A percentile compares a stretch with the other conserved stretches of the same genome.
These are phyloP conservation scores for Phalacrocorax pelagicus DNA, from an alignment of 2,113 vertebrate species.

Conservation along the genomic window DNA sequence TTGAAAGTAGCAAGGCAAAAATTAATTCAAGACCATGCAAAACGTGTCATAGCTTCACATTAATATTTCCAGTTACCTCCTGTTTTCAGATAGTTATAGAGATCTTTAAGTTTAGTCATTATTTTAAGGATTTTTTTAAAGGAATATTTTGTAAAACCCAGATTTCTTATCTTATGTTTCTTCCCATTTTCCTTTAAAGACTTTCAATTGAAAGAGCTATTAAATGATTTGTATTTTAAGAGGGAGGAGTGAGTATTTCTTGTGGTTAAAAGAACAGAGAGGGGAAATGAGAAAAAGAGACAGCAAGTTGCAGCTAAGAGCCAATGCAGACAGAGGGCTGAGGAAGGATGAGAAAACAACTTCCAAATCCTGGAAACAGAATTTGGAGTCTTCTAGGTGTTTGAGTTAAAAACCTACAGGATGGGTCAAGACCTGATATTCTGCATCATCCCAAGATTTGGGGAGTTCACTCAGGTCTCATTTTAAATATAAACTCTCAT, in stretches of 20 bases:
- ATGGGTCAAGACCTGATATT: background rate
- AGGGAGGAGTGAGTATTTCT: background rate
- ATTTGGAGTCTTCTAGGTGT: background rate
- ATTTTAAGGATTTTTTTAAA: background rate
- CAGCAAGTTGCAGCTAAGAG: background rate
- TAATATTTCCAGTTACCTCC: background rate
- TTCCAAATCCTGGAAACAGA: background rate
- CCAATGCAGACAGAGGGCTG: background rate
- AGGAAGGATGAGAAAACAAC: background rate
- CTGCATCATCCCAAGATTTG: background rate
- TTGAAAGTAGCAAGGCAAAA: background rate
- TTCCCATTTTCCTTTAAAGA: background rate
- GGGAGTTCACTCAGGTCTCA: background rate
- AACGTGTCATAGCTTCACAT: background rate
- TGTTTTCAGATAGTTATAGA: background rate
- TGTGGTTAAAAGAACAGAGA: background rate
- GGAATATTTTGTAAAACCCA: background rate
- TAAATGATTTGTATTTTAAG: background rate
- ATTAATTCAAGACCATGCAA: background rate
- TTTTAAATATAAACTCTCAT: background rate
- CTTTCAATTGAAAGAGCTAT: background rate
- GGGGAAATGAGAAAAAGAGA: background rate
- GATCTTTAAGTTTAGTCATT: background rate
- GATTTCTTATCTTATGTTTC: background rate
- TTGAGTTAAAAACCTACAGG: background rate